Conservation (phyloP, 2,888 invertebrate species). For the Dryobotodes eremita region DNA sequence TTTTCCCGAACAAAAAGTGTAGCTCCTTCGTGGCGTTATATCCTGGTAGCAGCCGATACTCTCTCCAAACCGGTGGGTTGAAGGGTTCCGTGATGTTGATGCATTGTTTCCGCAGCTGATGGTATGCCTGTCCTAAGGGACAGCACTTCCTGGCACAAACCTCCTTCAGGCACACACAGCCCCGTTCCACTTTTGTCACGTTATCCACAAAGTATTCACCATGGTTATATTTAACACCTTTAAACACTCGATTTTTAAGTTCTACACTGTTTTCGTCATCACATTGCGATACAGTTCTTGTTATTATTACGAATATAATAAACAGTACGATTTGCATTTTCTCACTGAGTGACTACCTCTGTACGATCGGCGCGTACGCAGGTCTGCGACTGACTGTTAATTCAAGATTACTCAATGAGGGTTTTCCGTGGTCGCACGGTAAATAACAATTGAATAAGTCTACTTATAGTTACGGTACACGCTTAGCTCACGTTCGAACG, state of each 20-base stretch:
- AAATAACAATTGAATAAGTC: conserved; percentile 33
- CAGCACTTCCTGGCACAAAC: conserved; percentile 82
- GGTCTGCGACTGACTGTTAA: conserved; percentile 55
- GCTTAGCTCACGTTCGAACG: too few relatives aligned
- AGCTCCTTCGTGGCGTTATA: conserved; percentile 71
- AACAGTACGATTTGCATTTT: conserved; percentile 41
- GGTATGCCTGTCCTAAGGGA: conserved; percentile 74
- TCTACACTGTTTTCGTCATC: conserved; percentile 52
- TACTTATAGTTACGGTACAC: background rate
- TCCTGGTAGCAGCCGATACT: conserved; percentile 60
- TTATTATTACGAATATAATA: conserved; percentile 48
- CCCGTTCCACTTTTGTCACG: conserved; percentile 68
- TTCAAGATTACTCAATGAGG: conserved; percentile 51
- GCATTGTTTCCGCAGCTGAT: conserved; percentile 69
- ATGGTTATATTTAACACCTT: conserved; percentile 71
- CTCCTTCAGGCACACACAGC: conserved; percentile 77
- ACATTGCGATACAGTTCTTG: conserved; percentile 55
- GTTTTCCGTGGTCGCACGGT: conserved; percentile 49
- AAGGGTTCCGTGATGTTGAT: conserved; percentile 60
- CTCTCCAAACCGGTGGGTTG: conserved; percentile 76
- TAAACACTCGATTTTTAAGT: conserved; percentile 49
- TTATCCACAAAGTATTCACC: conserved; percentile 76
- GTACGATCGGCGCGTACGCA: conserved; percentile 58
- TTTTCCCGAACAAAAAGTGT: conserved; percentile 73
- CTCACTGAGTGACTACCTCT: conserved; percentile 7